A percentile compares a stretch with the other conserved stretches of the same genome.
Evolutionary conservation across 2,888 invertebrate genomes (phyloP).

Genomic region (Aplocera efformata): DNA sequence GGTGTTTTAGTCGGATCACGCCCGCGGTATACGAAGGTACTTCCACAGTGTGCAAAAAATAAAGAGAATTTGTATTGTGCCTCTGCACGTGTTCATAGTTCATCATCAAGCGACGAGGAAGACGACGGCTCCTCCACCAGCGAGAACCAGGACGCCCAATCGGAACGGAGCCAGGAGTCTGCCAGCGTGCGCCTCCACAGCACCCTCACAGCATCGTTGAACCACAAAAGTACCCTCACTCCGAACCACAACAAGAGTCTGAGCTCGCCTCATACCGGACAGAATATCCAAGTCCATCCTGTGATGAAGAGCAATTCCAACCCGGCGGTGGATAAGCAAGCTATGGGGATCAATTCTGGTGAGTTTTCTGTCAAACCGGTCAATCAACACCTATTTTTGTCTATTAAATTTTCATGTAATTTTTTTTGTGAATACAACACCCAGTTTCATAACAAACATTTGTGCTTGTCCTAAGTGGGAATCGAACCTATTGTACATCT

Average conservation of each 20-base stretch:
- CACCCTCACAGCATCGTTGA: conserved; percentile 42
- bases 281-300: conserved; percentile 64
- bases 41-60: too few species aligned
- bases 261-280: conserved; percentile 68
- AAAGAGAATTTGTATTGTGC: too few species aligned
- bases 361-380: conserved; percentile 20
- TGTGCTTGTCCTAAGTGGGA: too few species aligned
- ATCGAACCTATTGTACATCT: too few species aligned
- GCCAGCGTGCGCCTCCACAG: conserved; percentile 48
- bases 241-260: conserved; percentile 70
- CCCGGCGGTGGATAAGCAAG: conserved; percentile 74
- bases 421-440: not conserved
- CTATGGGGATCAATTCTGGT: conserved; percentile 74
- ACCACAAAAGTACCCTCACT: conserved; percentile 47
- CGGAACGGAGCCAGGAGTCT: conserved; percentile 63
- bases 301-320: conserved; percentile 76
- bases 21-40: too few species aligned
- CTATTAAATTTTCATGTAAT: not conserved
- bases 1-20: too few species aligned
- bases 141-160: conserved; percentile 68
- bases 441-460: too few species aligned
- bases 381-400: not conserved
- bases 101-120: conserved; percentile 85
- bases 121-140: conserved; percentile 78
- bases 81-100: conserved; percentile 82